phyloP scores from a whole-genome alignment of 2,797 vertebrate species.

The Sebastiscus albofasciatus region DNA sequence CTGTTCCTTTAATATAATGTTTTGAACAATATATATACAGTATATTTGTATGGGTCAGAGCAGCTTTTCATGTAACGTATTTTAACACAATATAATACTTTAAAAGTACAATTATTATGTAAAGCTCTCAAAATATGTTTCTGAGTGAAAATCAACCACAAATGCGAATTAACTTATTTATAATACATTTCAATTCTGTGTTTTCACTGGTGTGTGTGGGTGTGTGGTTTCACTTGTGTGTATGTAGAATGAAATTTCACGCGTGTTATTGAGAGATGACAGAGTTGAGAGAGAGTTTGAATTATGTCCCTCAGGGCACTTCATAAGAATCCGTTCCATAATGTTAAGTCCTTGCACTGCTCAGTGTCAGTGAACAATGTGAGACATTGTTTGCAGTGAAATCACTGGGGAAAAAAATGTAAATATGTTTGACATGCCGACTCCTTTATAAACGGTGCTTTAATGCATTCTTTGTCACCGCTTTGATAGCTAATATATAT shows the following conservation, averaged over 20 bases:
- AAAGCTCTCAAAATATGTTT: neutral
- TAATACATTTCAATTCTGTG: neutral
- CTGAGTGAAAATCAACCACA: neutral
- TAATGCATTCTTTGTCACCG: neutral
- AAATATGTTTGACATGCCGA: neutral
- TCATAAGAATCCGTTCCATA: slow-evolving; percentile 2
- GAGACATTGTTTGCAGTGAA: neutral
- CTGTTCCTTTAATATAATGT: too few species aligned
- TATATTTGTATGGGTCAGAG: neutral
- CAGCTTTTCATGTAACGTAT: neutral
- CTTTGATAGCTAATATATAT: neutral
- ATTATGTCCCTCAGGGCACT: slow-evolving; percentile 1
- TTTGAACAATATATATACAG: neutral
- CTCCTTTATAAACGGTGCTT: neutral
- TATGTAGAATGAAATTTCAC: neutral
- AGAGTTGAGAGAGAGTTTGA: slow-evolving; percentile 40
- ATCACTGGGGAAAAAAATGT: neutral
- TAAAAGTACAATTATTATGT: neutral
- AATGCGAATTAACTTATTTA: neutral
- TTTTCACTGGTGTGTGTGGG: neutral
- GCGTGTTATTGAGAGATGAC: neutral
- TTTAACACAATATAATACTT: neutral
- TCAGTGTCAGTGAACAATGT: slow-evolving; percentile 1
- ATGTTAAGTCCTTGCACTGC: slow-evolving; percentile 1
- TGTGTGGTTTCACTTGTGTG: neutral